Conservation (phyloP, 2,888 invertebrate species). For the Dolichopus griseipennis region DNA sequence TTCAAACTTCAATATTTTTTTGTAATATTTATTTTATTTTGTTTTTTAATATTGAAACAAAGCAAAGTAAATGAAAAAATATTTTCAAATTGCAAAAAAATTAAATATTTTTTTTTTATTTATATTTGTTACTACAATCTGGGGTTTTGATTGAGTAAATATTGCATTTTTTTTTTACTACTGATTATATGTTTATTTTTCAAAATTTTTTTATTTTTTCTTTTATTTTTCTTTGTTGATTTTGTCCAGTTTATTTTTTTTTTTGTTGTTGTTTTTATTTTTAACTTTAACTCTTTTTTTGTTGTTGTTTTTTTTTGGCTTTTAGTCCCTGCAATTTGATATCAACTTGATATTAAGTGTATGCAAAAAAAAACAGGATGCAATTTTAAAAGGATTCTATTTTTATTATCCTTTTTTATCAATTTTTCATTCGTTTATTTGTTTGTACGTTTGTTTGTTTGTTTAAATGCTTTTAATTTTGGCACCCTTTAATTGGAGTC, state of each 20-base stretch:
- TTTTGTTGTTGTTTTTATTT: no score
- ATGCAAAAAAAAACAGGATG: neutral
- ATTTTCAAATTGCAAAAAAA: neutral
- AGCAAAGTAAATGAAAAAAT: neutral
- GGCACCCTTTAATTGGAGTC: neutral
- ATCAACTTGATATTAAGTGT: neutral
- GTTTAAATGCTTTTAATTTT: neutral
- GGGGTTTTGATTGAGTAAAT: slow-evolving; percentile 4
- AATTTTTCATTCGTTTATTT: neutral
- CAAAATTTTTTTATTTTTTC: neutral
- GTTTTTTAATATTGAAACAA: neutral
- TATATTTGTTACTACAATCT: neutral
- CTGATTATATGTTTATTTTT: no score
- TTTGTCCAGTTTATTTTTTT: neutral
- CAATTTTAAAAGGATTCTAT: slow-evolving; percentile 1
- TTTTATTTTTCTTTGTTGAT: neutral
- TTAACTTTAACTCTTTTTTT: no score
- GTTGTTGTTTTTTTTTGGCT: neutral
- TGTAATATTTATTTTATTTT: neutral
- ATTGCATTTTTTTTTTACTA: neutral
- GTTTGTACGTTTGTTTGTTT: neutral
- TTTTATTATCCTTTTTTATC: neutral
- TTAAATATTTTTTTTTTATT: neutral
- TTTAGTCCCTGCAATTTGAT: neutral
- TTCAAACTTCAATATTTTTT: no score